Evolutionary conservation across 2,888 invertebrate species (phyloP).

Genomic region (Chironomus tentans): DNA sequence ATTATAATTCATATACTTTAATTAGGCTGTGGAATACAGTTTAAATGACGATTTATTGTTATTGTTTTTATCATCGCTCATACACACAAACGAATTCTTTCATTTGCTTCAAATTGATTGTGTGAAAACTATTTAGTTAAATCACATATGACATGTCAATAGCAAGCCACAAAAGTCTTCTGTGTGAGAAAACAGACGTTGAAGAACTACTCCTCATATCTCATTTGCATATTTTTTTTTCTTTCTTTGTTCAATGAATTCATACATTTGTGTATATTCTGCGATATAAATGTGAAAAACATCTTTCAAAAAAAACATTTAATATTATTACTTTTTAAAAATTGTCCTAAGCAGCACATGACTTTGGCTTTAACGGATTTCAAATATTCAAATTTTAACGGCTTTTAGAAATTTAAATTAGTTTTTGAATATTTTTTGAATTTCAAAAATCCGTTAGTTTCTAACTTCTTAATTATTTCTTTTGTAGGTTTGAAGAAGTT

Average conservation of each 20-base stretch:
- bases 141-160: neutral
- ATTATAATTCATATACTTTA: no score
- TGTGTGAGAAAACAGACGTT: neutral
- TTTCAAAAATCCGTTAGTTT: no score
- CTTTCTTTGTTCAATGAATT: neutral
- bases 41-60: neutral
- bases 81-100: neutral
- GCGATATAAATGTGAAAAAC: neutral
- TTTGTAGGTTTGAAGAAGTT: constrained; percentile 82
- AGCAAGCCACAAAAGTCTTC: neutral
- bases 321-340: neutral
- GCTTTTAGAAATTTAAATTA: no score
- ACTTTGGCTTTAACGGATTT: no score
- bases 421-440: no score
- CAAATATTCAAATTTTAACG: no score
- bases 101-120: neutral
- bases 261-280: neutral
- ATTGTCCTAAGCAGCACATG: neutral
- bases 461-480: neutral
- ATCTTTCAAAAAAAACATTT: neutral
- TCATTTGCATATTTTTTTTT: neutral
- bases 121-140: neutral
- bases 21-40: neutral
- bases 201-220: neutral
- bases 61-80: no score